phyloP scores from a whole-genome alignment of 2,888 invertebrate species.

The Polyommatus iphigenia region DNA sequence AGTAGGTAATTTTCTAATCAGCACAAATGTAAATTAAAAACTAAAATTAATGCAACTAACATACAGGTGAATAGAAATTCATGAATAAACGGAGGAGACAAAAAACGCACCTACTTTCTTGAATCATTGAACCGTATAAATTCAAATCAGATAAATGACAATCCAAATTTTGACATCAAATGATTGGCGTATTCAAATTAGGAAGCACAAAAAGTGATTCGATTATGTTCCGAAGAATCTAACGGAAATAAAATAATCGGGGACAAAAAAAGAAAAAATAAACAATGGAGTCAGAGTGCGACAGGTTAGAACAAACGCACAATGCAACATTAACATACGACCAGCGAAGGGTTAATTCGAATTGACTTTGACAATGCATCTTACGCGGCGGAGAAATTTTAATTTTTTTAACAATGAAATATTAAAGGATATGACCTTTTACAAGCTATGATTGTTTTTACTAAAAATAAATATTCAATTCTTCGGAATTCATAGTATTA shows the following conservation, averaged over 20 bases:
- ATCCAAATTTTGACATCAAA: constrained; percentile 27
- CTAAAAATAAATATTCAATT: neutral
- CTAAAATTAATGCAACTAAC: neutral
- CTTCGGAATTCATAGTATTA: neutral
- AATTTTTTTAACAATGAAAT: neutral
- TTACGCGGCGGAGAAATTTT: neutral
- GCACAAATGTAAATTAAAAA: neutral
- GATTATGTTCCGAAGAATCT: constrained; percentile 58
- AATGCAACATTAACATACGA: constrained; percentile 74
- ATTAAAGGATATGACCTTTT: neutral
- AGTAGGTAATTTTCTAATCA: too few relatives aligned
- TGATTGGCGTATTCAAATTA: constrained; percentile 29
- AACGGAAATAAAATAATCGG: constrained; percentile 78
- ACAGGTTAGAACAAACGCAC: constrained; percentile 78
- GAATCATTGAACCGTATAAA: constrained; percentile 8
- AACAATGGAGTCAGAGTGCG: constrained; percentile 79
- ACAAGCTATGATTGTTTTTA: neutral
- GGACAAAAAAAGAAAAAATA: constrained; percentile 58
- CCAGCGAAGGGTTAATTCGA: constrained; percentile 48
- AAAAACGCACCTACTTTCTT: constrained; percentile 15
- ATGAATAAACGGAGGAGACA: neutral
- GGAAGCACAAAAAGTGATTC: constrained; percentile 44
- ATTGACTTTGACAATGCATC: constrained; percentile 32
- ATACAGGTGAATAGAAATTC: neutral
- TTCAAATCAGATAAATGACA: constrained; percentile 32